Conservation (phyloP, 2,113 vertebrate species). For the Phoenicopterus ruber region DNA sequence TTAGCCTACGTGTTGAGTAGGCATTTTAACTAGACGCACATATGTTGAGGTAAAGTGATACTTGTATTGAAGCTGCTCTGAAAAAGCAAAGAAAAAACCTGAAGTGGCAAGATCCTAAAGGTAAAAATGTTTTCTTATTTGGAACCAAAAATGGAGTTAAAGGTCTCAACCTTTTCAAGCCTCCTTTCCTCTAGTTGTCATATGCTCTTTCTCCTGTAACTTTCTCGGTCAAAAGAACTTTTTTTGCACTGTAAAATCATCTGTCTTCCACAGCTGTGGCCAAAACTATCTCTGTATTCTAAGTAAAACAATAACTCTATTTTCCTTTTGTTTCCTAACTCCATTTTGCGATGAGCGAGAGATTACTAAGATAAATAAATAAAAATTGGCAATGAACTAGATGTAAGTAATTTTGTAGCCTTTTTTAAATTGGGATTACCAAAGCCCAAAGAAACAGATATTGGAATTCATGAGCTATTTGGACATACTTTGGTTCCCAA, state of each 20-base stretch:
- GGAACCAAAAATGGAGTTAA: background rate
- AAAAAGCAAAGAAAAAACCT: background rate
- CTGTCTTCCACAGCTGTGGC: background rate
- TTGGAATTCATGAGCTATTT: background rate
- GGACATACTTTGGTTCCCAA: background rate
- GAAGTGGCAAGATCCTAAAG: background rate
- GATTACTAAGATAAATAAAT: background rate
- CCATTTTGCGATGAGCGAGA: background rate
- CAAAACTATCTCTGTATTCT: background rate
- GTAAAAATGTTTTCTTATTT: background rate
- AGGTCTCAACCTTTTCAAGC: background rate
- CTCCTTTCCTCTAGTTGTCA: background rate
- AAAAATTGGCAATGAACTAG: background rate
- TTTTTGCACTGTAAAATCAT: background rate
- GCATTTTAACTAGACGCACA: rapidly evolving
- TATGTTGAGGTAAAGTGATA: background rate
- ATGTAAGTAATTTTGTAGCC: background rate
- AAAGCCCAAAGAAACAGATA: background rate
- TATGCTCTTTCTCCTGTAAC: background rate
- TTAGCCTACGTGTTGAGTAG: background rate
- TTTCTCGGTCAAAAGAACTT: background rate
- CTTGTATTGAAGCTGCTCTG: background rate
- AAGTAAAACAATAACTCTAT: background rate
- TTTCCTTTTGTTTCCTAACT: background rate
- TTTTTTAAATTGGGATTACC: background rate